Evolutionary conservation across 64 coral and sea anemone species (phyloP).

Genomic region (Orbicella faveolata): DNA sequence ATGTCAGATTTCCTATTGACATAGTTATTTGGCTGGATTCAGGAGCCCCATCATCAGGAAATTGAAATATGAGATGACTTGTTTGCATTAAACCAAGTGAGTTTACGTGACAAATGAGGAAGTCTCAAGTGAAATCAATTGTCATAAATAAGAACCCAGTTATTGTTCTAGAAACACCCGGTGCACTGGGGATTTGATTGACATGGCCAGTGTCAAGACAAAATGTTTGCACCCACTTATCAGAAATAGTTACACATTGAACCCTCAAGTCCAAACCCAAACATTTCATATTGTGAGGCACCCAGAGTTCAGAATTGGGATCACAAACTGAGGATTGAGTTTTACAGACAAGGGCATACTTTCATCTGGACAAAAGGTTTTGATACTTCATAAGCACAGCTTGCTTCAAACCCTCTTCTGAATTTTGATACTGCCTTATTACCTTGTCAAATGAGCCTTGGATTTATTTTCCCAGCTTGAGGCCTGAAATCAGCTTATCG

Average conservation of each 20-base stretch:
- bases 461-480: not conserved
- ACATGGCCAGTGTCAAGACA: not conserved
- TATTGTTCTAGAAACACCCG: not conserved
- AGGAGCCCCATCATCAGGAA: not conserved
- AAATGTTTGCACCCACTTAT: not conserved
- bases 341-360: not conserved
- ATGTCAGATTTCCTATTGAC: not conserved
- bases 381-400: too few relatives aligned
- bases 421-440: not conserved
- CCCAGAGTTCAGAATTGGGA: not conserved
- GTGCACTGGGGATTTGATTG: too few relatives aligned
- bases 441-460: not conserved
- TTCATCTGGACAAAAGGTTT: too few relatives aligned
- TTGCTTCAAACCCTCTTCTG: slow-evolving; percentile 2
- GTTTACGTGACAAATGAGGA: not conserved
- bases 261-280: not conserved
- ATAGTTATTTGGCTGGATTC: too few relatives aligned
- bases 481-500: not conserved
- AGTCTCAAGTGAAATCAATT: not conserved
- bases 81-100: too few relatives aligned
- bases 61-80: too few relatives aligned
- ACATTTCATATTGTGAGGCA: slow-evolving; percentile 23
- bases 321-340: not conserved
- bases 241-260: slow-evolving; percentile 5
- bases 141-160: not conserved